Percentiles rank a stretch among this genome's conserved stretches.
Conservation (phyloP, 1,140 invertebrate genomes). For the Drosophila truncata region DNA sequence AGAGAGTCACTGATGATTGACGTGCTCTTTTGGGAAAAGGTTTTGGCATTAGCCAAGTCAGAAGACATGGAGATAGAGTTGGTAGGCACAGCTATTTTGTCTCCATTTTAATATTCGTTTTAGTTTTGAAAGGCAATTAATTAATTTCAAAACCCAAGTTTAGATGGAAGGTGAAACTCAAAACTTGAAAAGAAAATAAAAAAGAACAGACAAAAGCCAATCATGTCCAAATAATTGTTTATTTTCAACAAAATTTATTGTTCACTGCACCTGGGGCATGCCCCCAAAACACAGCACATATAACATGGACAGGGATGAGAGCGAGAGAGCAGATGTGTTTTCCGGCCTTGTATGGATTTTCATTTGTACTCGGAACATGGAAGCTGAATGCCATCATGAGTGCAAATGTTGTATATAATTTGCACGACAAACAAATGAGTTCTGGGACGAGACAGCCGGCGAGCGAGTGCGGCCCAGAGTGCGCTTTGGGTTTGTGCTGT, state of each 20-base stretch:
- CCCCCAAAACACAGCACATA: slow-evolving; percentile 20
- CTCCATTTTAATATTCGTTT: not conserved
- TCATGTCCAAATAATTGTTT: slow-evolving; percentile 72
- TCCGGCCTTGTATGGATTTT: slow-evolving; percentile 36
- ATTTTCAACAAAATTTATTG: slow-evolving; percentile 76
- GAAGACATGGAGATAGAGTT: not conserved
- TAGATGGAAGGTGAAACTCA: not conserved
- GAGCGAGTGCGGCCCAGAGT: slow-evolving; percentile 12
- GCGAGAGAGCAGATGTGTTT: slow-evolving; percentile 18
- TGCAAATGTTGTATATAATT: slow-evolving; percentile 66
- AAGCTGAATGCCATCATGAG: slow-evolving; percentile 40
- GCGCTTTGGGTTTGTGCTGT: slow-evolving; percentile 32
- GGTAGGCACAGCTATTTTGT: not conserved
- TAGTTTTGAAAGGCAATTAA: slow-evolving; percentile 13
- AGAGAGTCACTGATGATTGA: not conserved
- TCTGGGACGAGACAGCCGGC: not conserved
- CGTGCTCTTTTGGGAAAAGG: not conserved
- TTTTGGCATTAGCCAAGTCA: not conserved
- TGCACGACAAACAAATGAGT: slow-evolving; percentile 64
- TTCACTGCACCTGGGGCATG: slow-evolving; percentile 66
- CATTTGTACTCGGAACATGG: slow-evolving; percentile 53
- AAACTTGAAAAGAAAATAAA: slow-evolving; percentile 17
- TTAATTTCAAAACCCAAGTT: slow-evolving; percentile 8
- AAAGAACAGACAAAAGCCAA: slow-evolving; percentile 24
- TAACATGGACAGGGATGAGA: not conserved